Percentiles rank a stretch among this genome's conserved stretches.
These are phyloP conservation scores for Diaprepes abbreviatus DNA, from an alignment of 2,888 invertebrate genomes.

Conservation along the genomic window DNA sequence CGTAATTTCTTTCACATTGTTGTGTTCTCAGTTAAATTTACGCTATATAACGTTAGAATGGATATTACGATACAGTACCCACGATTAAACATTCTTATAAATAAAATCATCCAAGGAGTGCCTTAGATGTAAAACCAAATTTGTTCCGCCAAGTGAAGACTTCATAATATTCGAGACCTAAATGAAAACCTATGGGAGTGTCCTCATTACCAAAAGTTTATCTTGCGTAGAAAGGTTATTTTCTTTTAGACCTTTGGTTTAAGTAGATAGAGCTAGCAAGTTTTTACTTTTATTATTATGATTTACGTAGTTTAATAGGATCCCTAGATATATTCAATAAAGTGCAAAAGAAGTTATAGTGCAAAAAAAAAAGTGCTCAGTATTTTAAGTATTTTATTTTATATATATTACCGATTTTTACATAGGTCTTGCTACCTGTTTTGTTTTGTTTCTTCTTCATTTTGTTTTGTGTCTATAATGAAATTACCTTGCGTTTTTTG, in stretches of 20 bases:
- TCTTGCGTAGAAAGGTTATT: slow-evolving; percentile 27
- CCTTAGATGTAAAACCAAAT: slow-evolving; percentile 34
- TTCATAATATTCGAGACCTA: slow-evolving; percentile 6
- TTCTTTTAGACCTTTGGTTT: slow-evolving; percentile 36
- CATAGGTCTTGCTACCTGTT: slow-evolving; percentile 17
- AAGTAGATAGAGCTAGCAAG: slow-evolving; percentile 17
- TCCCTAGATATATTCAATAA: neutral
- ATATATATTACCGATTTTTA: no score
- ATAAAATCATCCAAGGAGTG: slow-evolving; percentile 16
- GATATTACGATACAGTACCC: neutral
- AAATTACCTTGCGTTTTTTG: slow-evolving; percentile 60
- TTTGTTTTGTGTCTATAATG: slow-evolving; percentile 49
- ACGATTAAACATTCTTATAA: slow-evolving; percentile 14
- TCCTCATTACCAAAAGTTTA: slow-evolving; percentile 30
- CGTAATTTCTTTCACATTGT: no score
- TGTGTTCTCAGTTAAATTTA: no score
- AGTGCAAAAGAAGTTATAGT: neutral
- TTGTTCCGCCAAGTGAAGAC: slow-evolving; percentile 37
- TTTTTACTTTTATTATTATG: neutral
- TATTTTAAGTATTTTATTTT: no score
- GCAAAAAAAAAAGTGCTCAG: no score
- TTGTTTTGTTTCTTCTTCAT: slow-evolving; percentile 12
- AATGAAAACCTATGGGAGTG: slow-evolving; percentile 20
- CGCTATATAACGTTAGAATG: no score
- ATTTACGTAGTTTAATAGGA: no score